phyloP scores from a whole-genome alignment of 2,888 invertebrate species.

The Caenorhabditis drosophilae region DNA sequence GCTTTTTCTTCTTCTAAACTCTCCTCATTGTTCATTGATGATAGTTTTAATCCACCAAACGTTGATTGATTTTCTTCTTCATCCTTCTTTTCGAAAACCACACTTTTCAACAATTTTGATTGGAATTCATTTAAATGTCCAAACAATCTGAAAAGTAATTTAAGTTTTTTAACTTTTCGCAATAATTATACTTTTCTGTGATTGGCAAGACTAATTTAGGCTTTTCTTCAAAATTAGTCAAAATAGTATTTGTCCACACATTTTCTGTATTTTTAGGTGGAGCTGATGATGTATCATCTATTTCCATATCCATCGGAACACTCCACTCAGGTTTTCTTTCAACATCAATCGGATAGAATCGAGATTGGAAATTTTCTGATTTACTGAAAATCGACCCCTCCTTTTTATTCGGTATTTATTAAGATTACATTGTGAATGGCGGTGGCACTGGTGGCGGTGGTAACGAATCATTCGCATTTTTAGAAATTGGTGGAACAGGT shows the following conservation, averaged over 20 bases:
- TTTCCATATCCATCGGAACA: too few relatives aligned
- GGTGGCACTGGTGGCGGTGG: background rate
- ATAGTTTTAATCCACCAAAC: conserved; percentile 20
- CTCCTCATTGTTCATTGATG: conserved; percentile 9
- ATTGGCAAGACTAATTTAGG: background rate
- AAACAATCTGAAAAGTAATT: conserved; percentile 16
- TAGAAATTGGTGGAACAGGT: background rate
- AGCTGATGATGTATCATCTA: too few relatives aligned
- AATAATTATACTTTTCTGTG: background rate
- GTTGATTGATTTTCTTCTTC: conserved; percentile 4
- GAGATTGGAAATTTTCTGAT: too few relatives aligned
- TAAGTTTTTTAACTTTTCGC: background rate
- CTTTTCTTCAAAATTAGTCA: too few relatives aligned
- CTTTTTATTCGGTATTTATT: conserved; percentile 4
- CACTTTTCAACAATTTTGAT: conserved; percentile 10
- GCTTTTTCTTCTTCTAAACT: conserved; percentile 15
- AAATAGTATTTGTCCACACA: too few relatives aligned
- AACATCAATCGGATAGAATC: too few relatives aligned
- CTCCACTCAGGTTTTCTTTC: too few relatives aligned
- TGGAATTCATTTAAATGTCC: conserved; percentile 29
- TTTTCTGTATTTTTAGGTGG: too few relatives aligned
- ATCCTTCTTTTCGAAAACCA: conserved; percentile 15
- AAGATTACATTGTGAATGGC: background rate
- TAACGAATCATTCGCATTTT: background rate
- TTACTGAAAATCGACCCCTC: conserved; percentile 4